Evolutionary conservation across 2,888 invertebrate species (phyloP), one percentile per base, ranked within the genome.

Genomic region (Thelaira solivaga): DNA sequence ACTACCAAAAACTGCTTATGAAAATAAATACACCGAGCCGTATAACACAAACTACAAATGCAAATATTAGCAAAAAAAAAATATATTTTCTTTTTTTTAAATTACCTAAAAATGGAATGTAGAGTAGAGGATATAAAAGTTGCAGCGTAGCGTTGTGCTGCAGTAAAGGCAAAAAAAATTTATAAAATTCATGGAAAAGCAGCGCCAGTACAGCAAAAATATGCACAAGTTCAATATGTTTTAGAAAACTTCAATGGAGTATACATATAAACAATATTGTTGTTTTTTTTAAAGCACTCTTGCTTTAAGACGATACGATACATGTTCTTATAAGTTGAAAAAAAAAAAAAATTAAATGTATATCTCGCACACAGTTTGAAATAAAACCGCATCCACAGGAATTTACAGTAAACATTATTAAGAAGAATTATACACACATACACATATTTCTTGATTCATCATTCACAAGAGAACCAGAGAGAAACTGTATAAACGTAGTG

Each of bases 151-250:
- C 29, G 61, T 39, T 53, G 61, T 45, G 68, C 45, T 47, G 51
- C 49, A 67, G 49, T 53, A 39, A 6, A 31, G 31, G 16, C 36
- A 64, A 69, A 4, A 69, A 62, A 74, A 74, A 64, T 74, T 51
- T 72, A 74, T 78, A 80, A 74, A 81, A 81, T 81, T 81, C 81
- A 74, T 69, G 80, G 81, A 81, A 81, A 74, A 76, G 74, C 79
- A 80, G 80, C 80, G 80, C 79, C 80, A 78, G 73, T 79, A 55
- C 67, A 76, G 78, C 80, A 67, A 79, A 71, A 73, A 71, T 79
- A 72, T 75, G 67, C 68, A 57, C 76, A 79, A 76, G 76, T 79
- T 79, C 79, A 79, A 76, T 67, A 79, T 76, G 72, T 72, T 79
- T 62, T 51, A 67, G 43, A 62, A 79, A 72, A 71, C 71, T 67